Evolutionary conservation across 2,113 vertebrate genomes (phyloP).

Genomic region (Malurus cyaneus): DNA sequence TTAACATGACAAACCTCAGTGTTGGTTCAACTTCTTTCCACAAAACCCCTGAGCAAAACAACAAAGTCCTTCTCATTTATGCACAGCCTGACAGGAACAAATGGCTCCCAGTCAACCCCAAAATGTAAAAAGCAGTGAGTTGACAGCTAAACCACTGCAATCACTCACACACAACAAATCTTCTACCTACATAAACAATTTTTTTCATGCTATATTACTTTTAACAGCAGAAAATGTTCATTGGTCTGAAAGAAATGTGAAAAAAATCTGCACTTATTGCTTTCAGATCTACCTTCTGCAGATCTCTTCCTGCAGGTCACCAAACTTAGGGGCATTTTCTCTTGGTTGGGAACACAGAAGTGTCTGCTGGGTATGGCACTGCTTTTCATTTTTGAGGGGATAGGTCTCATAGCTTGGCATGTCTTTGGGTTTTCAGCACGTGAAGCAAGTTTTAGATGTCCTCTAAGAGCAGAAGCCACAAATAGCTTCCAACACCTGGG

Average conservation of each 20-base stretch:
- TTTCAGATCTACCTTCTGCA: background rate
- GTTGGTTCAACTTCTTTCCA: slow-evolving; percentile 43
- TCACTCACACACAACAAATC: background rate
- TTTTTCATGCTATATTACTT: background rate
- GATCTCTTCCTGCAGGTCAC: background rate
- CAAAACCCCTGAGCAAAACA: background rate
- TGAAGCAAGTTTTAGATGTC: background rate
- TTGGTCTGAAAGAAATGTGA: background rate
- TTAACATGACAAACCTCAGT: background rate
- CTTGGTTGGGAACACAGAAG: background rate
- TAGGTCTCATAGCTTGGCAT: background rate
- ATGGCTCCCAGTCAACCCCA: background rate
- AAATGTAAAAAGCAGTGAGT: background rate
- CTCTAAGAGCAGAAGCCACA: background rate
- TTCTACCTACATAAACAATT: background rate
- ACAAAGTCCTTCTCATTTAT: background rate
- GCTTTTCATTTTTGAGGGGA: background rate
- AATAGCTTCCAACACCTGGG: background rate
- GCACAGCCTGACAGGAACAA: background rate
- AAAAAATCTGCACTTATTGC: background rate
- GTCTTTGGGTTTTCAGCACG: background rate
- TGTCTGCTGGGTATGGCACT: background rate
- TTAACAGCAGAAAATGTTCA: background rate
- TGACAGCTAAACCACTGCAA: background rate
- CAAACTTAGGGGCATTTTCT: background rate